Conservation (phyloP, 1,140 invertebrate genomes). For the Macrobrachium rosenbergii region DNA sequence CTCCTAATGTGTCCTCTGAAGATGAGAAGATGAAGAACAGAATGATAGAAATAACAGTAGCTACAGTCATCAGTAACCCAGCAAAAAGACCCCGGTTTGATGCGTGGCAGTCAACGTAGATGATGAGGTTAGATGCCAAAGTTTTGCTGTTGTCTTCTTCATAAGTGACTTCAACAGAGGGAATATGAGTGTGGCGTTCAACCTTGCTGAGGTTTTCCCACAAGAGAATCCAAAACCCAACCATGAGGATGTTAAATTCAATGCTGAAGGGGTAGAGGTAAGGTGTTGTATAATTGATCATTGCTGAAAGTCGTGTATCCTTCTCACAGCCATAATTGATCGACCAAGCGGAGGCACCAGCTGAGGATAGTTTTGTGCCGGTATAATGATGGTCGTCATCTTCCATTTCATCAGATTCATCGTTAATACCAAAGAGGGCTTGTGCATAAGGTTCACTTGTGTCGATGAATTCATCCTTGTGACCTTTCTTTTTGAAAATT, state of each 20-base stretch:
- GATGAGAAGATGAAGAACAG: conserved; percentile 79
- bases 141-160: conserved; percentile 66
- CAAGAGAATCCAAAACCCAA: conserved; percentile 80
- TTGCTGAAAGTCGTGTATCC: conserved; percentile 72
- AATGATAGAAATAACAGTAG: conserved; percentile 78
- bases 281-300: conserved; percentile 74
- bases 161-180: conserved; percentile 64
- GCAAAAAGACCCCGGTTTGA: conserved; percentile 80
- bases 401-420: conserved; percentile 54
- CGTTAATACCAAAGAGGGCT: conserved; percentile 21
- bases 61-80: conserved; percentile 77
- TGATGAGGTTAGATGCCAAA: conserved; percentile 65
- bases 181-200: conserved; percentile 67
- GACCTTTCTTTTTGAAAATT: conserved; percentile 55
- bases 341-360: conserved; percentile 40
- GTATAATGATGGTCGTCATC: conserved; percentile 45
- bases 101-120: conserved; percentile 79
- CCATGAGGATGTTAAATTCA: conserved; percentile 82
- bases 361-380: conserved; percentile 9
- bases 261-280: conserved; percentile 83
- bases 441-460: conserved; percentile 1
- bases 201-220: conserved; percentile 80
- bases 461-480: conserved; percentile 11
- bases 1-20: conserved; percentile 70
- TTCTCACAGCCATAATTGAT: conserved; percentile 66